Evolutionary conservation across 2,888 invertebrate species (phyloP), one percentile per base, ranked within the genome.

Genomic region (Mimas tiliae): DNA sequence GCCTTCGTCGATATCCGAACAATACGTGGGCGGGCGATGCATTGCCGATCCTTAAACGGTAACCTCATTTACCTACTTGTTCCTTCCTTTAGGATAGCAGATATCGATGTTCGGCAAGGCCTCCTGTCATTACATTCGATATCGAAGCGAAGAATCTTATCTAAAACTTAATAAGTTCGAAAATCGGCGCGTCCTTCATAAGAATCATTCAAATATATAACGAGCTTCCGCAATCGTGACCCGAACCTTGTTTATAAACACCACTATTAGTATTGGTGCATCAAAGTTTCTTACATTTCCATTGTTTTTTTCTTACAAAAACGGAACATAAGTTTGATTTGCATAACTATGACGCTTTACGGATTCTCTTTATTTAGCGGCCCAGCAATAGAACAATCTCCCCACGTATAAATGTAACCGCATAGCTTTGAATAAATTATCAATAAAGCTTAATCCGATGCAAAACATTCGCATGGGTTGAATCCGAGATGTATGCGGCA

Each of bases 11-110:
- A 84, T 88, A 83, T 81, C 82, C 79, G 84, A 84, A 82, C 82
- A 81, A 80, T 79, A 82, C 85, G 91, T 91, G 86, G 93, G 93
- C 88, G 89, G 87, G 78, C 90, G 88, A 89, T 90, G 91, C 91
- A 91, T 89, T 90, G 85, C 82, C 87, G 73, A 80, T 79, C 89
- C 90, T 79, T 90, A 89, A 83, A 85, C 84, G 87, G 87, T 87
- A 85, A 88, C 82, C 86, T 87, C 80, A 85, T 88, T 88, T 89
- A 88, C 88, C 84, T 89, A 90, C 90, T 87, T 88, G 88, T 87
- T 27, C 87, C 88, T 90, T 85, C 89, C 90, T 90, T 87, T 85
- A 87, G 83, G 81, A 87, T 83, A 82, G 81, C 77, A 78, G 81
- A 85, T 88, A 87, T 87, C 85, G 84, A 82, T 79, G 79, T 68